Conservation (phyloP, 2,888 invertebrate species). For the Amblyjoppa fuscipennis region DNA sequence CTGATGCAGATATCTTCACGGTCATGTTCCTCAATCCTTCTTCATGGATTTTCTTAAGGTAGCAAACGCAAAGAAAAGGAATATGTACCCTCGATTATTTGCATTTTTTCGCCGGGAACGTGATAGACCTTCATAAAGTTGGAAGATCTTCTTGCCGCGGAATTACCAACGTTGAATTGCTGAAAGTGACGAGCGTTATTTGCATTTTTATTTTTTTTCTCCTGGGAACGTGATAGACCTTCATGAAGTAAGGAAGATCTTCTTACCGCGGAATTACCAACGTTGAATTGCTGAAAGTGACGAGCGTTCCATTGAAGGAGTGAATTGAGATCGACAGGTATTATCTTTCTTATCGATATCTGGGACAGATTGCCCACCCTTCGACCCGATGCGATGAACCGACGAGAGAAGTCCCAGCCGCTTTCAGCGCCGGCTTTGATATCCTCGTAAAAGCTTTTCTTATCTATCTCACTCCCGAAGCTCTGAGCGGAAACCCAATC, state of each 20-base stretch:
- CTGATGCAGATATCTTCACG: no score
- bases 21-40: no score
- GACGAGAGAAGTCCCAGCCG: conserved; percentile 98
- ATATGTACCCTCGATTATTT: not conserved
- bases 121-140: not conserved
- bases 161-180: conserved; percentile 89
- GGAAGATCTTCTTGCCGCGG: conserved; percentile 76
- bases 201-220: not conserved
- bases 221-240: not conserved
- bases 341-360: conserved; percentile 92
- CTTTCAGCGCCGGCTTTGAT: conserved; percentile 96
- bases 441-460: conserved; percentile 89
- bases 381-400: conserved; percentile 92
- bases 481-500: conserved; percentile 84
- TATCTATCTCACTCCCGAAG: conserved; percentile 80
- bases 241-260: not conserved
- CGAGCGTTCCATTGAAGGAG: conserved; percentile 94
- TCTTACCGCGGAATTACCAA: conserved; percentile 86
- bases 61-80: not conserved
- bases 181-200: conserved; percentile 84
- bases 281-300: conserved; percentile 89
- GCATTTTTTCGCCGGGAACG: not conserved
- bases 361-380: conserved; percentile 89
- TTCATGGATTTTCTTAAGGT: not conserved
- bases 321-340: conserved; percentile 97